Percentiles rank a stretch among this genome's conserved stretches.
These are phyloP conservation scores for Varanus salvator DNA, from an alignment of 2,113 vertebrate species.

Conservation along the genomic window DNA sequence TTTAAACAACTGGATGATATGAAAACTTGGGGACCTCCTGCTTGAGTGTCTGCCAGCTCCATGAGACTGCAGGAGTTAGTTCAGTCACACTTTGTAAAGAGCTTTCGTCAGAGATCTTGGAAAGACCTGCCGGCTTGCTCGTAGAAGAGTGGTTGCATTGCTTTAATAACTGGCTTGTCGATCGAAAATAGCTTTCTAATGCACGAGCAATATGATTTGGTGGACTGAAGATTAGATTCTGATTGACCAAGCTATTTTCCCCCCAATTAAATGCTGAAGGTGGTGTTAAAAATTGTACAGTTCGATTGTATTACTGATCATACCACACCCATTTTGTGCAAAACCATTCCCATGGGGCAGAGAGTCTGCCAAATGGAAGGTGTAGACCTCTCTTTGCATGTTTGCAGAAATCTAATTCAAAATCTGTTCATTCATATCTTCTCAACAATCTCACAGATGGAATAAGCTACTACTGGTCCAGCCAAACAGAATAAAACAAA, in stretches of 20 bases:
- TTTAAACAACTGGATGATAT: not conserved
- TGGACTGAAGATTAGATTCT: constrained; percentile 26
- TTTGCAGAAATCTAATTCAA: constrained; percentile 2
- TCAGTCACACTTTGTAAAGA: not conserved
- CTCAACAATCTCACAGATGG: not conserved
- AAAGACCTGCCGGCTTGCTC: not conserved
- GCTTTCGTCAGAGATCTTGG: not conserved
- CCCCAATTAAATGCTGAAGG: constrained; percentile 13
- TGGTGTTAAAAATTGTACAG: constrained; percentile 8
- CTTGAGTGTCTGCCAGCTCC: not conserved
- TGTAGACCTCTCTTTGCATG: not conserved
- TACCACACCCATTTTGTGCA: not conserved
- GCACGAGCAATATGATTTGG: constrained; percentile 20
- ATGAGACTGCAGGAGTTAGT: not conserved
- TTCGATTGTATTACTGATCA: not conserved
- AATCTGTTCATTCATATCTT: constrained; percentile 5
- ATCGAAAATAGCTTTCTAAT: constrained; percentile 25
- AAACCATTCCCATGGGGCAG: not conserved
- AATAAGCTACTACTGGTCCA: not conserved
- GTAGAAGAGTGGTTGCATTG: not conserved
- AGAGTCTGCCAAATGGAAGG: not conserved
- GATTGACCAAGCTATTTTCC: constrained; percentile 20
- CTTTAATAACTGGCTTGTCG: constrained; percentile 21
- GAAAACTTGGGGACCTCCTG: not conserved
- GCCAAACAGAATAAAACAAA: not conserved